These are phyloP conservation scores for Lepus townsendii DNA, from an alignment of 2,797 vertebrate genomes.

Conservation along the genomic window DNA sequence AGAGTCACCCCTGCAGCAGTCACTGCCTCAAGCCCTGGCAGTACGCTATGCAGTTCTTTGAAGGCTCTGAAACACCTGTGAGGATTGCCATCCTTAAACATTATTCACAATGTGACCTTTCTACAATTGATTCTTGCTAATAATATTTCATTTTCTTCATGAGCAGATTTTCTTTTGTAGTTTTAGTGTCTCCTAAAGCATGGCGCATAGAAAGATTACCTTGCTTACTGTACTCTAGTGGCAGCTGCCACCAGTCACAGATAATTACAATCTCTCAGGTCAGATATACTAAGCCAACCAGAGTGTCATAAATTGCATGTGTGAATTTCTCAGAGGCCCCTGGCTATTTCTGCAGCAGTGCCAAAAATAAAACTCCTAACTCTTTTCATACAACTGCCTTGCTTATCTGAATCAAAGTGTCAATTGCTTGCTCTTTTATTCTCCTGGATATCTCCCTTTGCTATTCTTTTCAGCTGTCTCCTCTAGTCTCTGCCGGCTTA, in stretches of 20 bases:
- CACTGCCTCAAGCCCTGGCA: background rate
- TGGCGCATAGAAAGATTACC: constrained; percentile 20
- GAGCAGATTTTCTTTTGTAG: constrained; percentile 40
- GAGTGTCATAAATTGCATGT: constrained; percentile 68
- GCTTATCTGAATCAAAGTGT: constrained; percentile 62
- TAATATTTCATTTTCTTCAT: constrained; percentile 50
- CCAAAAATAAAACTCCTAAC: constrained; percentile 70
- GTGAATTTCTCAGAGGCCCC: constrained; percentile 22
- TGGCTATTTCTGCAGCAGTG: constrained; percentile 42
- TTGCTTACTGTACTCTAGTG: constrained; percentile 22
- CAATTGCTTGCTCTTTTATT: background rate
- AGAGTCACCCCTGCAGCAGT: rapidly evolving
- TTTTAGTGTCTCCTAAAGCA: constrained; percentile 13
- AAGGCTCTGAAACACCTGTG: constrained; percentile 22
- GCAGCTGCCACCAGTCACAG: constrained; percentile 70
- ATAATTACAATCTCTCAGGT: constrained; percentile 51
- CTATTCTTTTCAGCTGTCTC: constrained; percentile 72
- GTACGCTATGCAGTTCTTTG: background rate
- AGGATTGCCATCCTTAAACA: background rate
- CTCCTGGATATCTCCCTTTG: constrained; percentile 4
- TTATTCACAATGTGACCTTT: constrained; percentile 12
- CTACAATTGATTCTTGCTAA: background rate
- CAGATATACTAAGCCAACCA: constrained; percentile 39
- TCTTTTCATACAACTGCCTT: constrained; percentile 55
- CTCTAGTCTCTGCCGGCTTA: constrained; percentile 52